phyloP scores from a whole-genome alignment of 2,797 vertebrate genomes.

The Propithecus deckenii region DNA sequence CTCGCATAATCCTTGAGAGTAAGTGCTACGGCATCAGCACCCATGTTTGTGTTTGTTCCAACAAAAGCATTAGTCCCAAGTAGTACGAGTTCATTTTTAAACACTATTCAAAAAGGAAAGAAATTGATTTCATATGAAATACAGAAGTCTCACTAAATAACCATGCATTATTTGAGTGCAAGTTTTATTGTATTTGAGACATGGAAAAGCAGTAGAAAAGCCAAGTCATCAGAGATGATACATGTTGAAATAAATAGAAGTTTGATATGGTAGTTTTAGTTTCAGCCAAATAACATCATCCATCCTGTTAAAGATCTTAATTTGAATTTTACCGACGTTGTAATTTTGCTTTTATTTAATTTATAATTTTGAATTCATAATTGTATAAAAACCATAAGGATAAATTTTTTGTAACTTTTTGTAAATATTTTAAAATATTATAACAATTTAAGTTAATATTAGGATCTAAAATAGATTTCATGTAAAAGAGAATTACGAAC shows the following conservation, averaged over 20 bases:
- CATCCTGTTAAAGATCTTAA: neutral
- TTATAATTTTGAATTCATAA: neutral
- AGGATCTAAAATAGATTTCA: conserved; percentile 12
- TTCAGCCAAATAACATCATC: neutral
- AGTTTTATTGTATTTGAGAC: neutral
- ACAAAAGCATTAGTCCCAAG: neutral
- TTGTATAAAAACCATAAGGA: neutral
- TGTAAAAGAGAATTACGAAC: neutral
- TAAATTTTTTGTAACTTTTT: neutral
- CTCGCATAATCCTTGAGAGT: neutral
- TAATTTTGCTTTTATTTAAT: neutral
- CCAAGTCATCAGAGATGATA: neutral
- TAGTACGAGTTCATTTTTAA: neutral
- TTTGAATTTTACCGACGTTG: neutral
- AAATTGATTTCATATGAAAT: neutral
- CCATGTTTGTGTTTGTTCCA: neutral
- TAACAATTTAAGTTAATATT: neutral
- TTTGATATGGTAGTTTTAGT: neutral
- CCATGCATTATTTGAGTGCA: neutral
- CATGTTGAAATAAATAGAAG: neutral
- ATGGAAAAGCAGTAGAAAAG: neutral
- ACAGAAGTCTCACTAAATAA: neutral
- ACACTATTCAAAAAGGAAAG: neutral
- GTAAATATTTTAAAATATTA: neutral
- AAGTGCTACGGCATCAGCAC: neutral